Evolutionary conservation across 2,888 invertebrate genomes (phyloP).

Genomic region (Aspidapion aeneum): DNA sequence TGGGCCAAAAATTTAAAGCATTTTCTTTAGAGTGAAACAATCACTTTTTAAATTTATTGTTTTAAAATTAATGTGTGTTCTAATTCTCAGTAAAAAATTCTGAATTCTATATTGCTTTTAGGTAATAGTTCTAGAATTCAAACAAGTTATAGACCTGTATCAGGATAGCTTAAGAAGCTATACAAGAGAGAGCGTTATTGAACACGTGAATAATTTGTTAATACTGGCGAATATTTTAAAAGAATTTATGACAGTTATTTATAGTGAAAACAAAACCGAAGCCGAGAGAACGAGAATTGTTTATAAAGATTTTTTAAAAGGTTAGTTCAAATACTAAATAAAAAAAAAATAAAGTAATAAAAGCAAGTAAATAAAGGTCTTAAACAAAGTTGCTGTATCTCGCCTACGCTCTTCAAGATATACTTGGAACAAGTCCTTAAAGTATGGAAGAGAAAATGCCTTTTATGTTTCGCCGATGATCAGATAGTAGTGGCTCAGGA

Average conservation of each 20-base stretch:
- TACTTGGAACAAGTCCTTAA: no score
- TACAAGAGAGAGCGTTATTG: neutral
- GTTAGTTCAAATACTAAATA: slow-evolving; percentile 18
- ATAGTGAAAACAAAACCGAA: slow-evolving; percentile 18
- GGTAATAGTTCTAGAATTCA: neutral
- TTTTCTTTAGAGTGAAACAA: no score
- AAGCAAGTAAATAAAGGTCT: slow-evolving; percentile 21
- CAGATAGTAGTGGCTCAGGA: no score
- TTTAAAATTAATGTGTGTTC: no score
- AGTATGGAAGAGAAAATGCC: no score
- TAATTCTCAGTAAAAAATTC: no score
- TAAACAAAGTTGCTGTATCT: no score
- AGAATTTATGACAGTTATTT: slow-evolving; percentile 27
- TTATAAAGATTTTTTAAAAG: neutral
- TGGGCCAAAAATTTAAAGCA: no score
- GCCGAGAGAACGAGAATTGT: neutral
- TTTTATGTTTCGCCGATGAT: no score
- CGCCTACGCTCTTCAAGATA: no score
- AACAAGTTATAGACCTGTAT: neutral
- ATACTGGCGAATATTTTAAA: slow-evolving; percentile 29
- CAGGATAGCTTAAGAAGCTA: neutral
- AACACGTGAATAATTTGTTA: slow-evolving; percentile 24
- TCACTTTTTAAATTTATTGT: no score
- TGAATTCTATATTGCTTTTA: no score
- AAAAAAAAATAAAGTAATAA: slow-evolving; percentile 19